These are phyloP conservation scores for Cecropterus lyciades DNA, from an alignment of 1,140 invertebrate species.

Conservation along the genomic window DNA sequence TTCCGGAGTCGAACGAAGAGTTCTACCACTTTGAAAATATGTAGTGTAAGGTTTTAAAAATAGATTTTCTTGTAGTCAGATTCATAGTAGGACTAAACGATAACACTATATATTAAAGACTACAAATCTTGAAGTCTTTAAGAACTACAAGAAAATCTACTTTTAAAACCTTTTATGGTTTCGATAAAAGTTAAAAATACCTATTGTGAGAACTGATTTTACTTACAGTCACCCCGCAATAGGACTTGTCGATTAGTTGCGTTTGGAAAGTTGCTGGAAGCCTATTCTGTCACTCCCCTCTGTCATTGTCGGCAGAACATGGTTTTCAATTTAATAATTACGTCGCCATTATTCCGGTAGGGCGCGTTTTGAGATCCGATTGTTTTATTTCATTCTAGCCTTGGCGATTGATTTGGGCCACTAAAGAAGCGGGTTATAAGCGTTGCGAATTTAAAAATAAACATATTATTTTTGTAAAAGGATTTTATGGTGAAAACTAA, in stretches of 20 bases:
- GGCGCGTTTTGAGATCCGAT: constrained; percentile 72
- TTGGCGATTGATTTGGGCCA: constrained; percentile 52
- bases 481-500: no score
- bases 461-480: no score
- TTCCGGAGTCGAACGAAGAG: no score
- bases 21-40: no score
- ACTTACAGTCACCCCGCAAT: constrained; percentile 6
- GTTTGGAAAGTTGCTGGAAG: constrained; percentile 39
- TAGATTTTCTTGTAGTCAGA: no score
- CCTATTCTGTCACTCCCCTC: constrained; percentile 37
- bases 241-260: constrained; percentile 44
- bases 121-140: no score
- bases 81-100: no score
- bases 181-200: background rate
- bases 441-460: no score
- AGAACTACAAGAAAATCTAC: no score
- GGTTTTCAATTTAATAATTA: constrained; percentile 80
- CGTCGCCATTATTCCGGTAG: constrained; percentile 58
- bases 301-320: constrained; percentile 46
- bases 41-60: no score
- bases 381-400: constrained; percentile 74
- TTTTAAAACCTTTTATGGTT: background rate
- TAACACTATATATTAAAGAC: no score
- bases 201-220: background rate
- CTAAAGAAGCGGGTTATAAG: constrained; percentile 30